phyloP scores from a whole-genome alignment of 2,797 vertebrate species.

The Ctenopoma kingsleyae region DNA sequence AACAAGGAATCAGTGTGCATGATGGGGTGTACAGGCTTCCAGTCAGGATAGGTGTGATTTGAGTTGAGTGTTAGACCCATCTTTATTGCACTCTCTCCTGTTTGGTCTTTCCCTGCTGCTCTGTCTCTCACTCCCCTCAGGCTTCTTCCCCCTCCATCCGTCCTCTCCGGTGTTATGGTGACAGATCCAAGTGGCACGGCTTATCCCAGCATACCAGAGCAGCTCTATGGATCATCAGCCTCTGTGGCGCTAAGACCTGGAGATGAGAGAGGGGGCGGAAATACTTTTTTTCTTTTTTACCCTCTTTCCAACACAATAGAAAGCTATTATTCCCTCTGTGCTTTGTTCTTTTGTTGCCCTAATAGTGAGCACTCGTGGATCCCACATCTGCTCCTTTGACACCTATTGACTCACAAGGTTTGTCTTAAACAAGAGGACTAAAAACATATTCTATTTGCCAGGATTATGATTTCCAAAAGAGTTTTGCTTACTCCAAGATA shows the following conservation, averaged over 20 bases:
- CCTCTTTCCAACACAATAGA: constrained; percentile 48
- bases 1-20: constrained; percentile 50
- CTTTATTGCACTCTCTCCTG: constrained; percentile 45
- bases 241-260: constrained; percentile 58
- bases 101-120: constrained; percentile 20
- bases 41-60: constrained; percentile 25
- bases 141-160: neutral
- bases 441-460: constrained; percentile 28
- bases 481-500: neutral
- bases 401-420: constrained; percentile 51
- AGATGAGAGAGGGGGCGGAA: constrained; percentile 62
- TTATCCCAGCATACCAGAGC: constrained; percentile 74
- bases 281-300: constrained; percentile 30
- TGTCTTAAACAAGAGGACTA: constrained; percentile 18
- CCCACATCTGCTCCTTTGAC: constrained; percentile 46
- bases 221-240: constrained; percentile 71
- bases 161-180: constrained; percentile 43
- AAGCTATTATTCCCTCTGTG: constrained; percentile 53
- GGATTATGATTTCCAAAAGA: constrained; percentile 18
- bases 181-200: constrained; percentile 68
- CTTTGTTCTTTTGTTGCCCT: constrained; percentile 69
- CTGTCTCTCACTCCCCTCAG: neutral
- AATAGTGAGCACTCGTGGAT: constrained; percentile 44
- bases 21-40: constrained; percentile 25
- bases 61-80: constrained; percentile 48